Evolutionary conservation across 2,113 vertebrate genomes (phyloP), one percentile per base, ranked within the genome.

Genomic region (Colinus virginianus): DNA sequence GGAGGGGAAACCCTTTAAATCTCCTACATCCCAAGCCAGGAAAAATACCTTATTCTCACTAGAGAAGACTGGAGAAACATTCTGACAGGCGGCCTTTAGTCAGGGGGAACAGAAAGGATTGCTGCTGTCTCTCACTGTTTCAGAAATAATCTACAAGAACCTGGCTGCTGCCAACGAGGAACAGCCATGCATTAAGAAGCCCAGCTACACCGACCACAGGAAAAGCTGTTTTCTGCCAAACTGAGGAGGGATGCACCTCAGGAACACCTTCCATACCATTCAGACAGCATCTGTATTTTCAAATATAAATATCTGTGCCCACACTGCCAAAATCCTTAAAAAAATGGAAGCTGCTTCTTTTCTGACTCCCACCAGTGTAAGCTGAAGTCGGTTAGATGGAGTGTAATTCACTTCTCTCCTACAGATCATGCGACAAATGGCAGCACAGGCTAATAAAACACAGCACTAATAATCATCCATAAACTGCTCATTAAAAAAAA

Each of bases 91-190:
- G 84, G 88, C 67, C 72, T 87, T 96, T 80, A 81, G 61, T 56
- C 66, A 48, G 84, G 95, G 87, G 28, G 79, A 94, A 46, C 71
- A 90, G 93, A 86, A 87, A 79, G 20, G 53, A 94, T 78, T 56
- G 69, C 90, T 88, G 68, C 92, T 94, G 79, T 93, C 85, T 56
- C 75, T 86, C 62, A 49, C 77, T 84, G 66, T 83, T 94, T 94
- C 74, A 72, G 91, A 96, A 95, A 90, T 93, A 88, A 90, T 76
- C 78, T 49, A 51, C 25, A 64, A 94, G 91, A 83, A 80, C 36
- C 42, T 36, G 70, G 68, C 87, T 84, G 85, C 38, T 95, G 93
- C 93, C 95, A 91, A 19, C 8, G 67, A 90, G 77, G 46, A 90
- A 48, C 83, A 88, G 84, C 93, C 92, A 77, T 36, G 95, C 90